Conservation (phyloP, 1,140 invertebrate species). For the Rhopalosiphum maidis region DNA sequence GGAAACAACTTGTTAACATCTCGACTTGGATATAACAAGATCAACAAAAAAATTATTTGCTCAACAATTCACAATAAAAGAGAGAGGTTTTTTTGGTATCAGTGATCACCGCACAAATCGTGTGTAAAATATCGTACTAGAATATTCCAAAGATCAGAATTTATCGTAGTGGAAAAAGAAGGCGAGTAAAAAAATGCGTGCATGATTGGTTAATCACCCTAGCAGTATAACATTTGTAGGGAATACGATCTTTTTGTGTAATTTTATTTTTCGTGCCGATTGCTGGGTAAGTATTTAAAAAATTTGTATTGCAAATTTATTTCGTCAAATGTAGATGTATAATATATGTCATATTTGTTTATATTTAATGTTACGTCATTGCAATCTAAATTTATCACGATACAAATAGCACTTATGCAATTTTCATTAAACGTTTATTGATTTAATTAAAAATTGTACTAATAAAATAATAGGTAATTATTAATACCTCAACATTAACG, state of each 20-base stretch:
- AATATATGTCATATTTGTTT: background rate
- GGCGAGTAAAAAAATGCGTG: too few relatives aligned
- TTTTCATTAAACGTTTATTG: conserved; percentile 4
- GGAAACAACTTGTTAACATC: too few relatives aligned
- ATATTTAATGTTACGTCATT: background rate
- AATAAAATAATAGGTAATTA: background rate
- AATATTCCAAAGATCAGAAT: too few relatives aligned
- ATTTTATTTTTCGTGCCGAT: background rate
- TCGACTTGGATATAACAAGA: too few relatives aligned
- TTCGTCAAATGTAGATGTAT: background rate
- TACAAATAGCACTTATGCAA: background rate
- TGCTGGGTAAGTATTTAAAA: background rate
- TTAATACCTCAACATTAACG: conserved; percentile 24
- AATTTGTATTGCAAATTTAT: background rate
- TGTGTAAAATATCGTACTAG: too few relatives aligned
- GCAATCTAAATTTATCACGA: background rate
- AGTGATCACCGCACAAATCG: too few relatives aligned
- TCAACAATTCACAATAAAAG: too few relatives aligned
- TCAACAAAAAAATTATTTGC: too few relatives aligned
- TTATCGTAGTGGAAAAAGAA: too few relatives aligned
- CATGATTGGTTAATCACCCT: too few relatives aligned
- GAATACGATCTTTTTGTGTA: background rate
- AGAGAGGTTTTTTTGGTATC: too few relatives aligned
- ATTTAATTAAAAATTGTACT: conserved; percentile 1
- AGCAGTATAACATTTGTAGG: background rate